A percentile compares a stretch with the other conserved stretches of the same genome.
Conservation (phyloP, 2,888 invertebrate genomes). For the Conistra vaccinii region DNA sequence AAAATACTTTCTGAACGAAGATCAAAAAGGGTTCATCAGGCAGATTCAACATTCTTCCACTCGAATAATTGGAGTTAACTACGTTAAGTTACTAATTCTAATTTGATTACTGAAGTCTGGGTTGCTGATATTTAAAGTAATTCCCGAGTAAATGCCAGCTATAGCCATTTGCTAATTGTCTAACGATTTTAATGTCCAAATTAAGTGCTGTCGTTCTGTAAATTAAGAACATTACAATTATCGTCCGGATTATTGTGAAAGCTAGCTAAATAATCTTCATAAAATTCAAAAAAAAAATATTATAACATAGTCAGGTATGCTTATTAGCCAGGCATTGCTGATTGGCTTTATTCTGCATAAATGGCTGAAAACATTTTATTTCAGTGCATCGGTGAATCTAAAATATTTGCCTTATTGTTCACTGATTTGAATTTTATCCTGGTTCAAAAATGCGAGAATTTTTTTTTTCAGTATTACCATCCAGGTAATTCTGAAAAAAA, state of each 20-base stretch:
- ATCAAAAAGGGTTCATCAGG: neutral
- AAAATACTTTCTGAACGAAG: neutral
- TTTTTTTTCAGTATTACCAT: no score
- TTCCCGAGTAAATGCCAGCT: slow-evolving; percentile 25
- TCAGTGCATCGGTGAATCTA: slow-evolving; percentile 8
- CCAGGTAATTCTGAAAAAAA: no score
- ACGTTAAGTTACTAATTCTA: slow-evolving; percentile 24
- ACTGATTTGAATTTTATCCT: slow-evolving; percentile 16
- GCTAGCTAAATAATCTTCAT: slow-evolving; percentile 5
- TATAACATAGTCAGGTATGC: neutral
- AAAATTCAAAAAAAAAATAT: slow-evolving; percentile 4
- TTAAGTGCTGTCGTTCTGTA: slow-evolving; percentile 28
- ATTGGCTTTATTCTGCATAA: slow-evolving; percentile 50
- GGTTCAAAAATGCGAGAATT: neutral
- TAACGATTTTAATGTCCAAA: slow-evolving; percentile 25
- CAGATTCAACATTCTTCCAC: neutral
- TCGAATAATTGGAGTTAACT: slow-evolving; percentile 12
- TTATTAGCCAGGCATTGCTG: slow-evolving; percentile 5
- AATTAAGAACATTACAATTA: slow-evolving; percentile 21
- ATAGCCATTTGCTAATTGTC: slow-evolving; percentile 37
- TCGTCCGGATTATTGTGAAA: slow-evolving; percentile 9
- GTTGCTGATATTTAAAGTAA: slow-evolving; percentile 35
- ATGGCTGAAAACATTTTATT: slow-evolving; percentile 23
- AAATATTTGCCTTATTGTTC: slow-evolving; percentile 10
- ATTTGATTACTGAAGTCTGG: slow-evolving; percentile 32